Conservation (phyloP, 2,113 vertebrate genomes). For the Rhizomys pruinosus region DNA sequence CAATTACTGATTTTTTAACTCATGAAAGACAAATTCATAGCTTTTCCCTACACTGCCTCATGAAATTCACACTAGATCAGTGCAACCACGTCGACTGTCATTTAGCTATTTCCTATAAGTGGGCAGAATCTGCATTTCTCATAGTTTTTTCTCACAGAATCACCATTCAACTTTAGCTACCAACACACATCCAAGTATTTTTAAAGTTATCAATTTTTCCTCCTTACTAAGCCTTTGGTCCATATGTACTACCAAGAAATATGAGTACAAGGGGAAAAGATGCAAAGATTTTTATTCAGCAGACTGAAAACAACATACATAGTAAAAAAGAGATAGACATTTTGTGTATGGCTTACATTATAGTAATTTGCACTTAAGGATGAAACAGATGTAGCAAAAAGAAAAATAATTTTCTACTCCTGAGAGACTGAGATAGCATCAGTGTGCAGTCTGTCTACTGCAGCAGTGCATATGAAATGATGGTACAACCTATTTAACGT, state of each 20-base stretch:
- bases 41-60: conserved; percentile 74
- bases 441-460: not conserved
- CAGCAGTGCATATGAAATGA: conserved; percentile 57
- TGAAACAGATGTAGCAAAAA: conserved; percentile 48
- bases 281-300: conserved; percentile 56
- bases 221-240: conserved; percentile 48
- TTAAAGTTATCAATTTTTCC: conserved; percentile 44
- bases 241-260: conserved; percentile 37
- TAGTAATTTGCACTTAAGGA: conserved; percentile 62
- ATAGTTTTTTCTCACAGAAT: conserved; percentile 72
- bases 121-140: conserved; percentile 69
- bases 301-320: conserved; percentile 51
- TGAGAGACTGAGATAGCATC: conserved; percentile 58
- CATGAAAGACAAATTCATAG: conserved; percentile 80
- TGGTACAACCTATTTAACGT: conserved; percentile 42
- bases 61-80: conserved; percentile 59
- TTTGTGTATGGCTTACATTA: conserved; percentile 19
- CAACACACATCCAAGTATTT: conserved; percentile 68
- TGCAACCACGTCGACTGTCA: conserved; percentile 35
- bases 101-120: conserved; percentile 69
- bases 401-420: conserved; percentile 23
- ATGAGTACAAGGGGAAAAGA: conserved; percentile 36
- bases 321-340: conserved; percentile 36
- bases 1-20: conserved; percentile 80
- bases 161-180: conserved; percentile 69